Conservation (phyloP, 2,888 invertebrate species). For the Coecobrya sp. region DNA sequence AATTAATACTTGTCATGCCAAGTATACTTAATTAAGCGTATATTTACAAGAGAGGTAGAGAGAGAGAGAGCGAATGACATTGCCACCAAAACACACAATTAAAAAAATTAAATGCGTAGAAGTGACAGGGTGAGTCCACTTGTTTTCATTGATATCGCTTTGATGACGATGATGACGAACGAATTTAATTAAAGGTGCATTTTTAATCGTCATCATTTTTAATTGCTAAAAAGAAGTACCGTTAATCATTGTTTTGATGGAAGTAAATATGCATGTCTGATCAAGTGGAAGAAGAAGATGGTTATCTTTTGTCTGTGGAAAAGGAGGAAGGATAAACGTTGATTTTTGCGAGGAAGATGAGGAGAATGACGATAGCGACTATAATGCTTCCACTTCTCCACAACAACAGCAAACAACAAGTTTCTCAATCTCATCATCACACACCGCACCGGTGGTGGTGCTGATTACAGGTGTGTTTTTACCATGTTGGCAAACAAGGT, state of each 20-base stretch:
- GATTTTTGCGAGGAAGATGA: background rate
- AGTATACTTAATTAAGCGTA: constrained; percentile 26
- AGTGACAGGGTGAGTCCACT: background rate
- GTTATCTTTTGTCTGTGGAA: background rate
- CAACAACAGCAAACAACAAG: background rate
- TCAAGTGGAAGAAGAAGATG: background rate
- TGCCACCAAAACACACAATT: constrained; percentile 18
- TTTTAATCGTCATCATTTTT: constrained; percentile 26
- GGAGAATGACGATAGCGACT: background rate
- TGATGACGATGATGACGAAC: background rate
- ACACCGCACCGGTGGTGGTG: background rate
- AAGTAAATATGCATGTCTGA: too few relatives aligned
- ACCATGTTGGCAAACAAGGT: background rate
- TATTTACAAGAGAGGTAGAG: background rate
- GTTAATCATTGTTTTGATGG: background rate
- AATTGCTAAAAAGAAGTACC: background rate
- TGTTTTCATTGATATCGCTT: constrained; percentile 25
- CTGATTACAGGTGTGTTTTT: background rate
- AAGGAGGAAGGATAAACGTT: background rate
- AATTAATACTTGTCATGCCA: background rate
- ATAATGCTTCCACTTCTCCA: constrained; percentile 15
- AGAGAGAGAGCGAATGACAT: constrained; percentile 25
- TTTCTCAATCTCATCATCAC: constrained; percentile 12
- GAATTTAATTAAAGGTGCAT: constrained; percentile 30
- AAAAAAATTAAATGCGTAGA: constrained; percentile 24